Evolutionary conservation across 2,888 invertebrate species (phyloP), one percentile per base, ranked within the genome.

Genomic region (Pollenia angustigena): DNA sequence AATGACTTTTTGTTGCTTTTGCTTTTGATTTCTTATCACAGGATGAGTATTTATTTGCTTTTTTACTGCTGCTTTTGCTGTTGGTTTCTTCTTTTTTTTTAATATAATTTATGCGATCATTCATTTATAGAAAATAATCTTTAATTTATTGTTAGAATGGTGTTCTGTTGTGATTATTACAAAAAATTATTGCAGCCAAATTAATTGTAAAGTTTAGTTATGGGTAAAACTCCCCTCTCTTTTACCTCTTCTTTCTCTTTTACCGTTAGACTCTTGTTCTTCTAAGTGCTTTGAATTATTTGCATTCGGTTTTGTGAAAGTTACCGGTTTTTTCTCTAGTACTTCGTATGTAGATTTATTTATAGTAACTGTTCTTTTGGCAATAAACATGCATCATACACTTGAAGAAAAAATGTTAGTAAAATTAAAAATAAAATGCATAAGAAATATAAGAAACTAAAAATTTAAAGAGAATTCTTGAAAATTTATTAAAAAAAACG

Each of bases 1-100:
- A 44, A 7, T 18, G 23, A 8, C 50, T 52, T 42, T 46, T 23
- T 56, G n/a, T 66, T 48, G 16, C 16, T 16, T 23, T 56, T 64
- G 32, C 14, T 64, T 72, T 64, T 66, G 81, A 66, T 64, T 83
- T 68, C 84, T 84, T 84, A 84, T 84, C 84, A 56, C 58, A 78
- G 72, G 79, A 84, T 84, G 84, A 68, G 52, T 74, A 54, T 72
- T 72, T 83, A 48, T 72, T 69, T 69, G 58, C 32, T 58, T 52
- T 68, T 50, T 32, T 66, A 56, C 12, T 66, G 4, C 8, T 58
- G 16, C 9, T 18, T 48, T 48, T 62, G 9, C 10, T 46, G 12
- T 3, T 32, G 14, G 0, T 50, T 50, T 68, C 14, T 56, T 54
- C 12, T 14, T 32, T 68, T 60, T 50, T 60, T 48, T 18, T 16